A percentile compares a stretch with the other conserved stretches of the same genome.
These are phyloP conservation scores for Anas platyrhynchos DNA, from an alignment of 2,113 vertebrate species.

Conservation along the genomic window DNA sequence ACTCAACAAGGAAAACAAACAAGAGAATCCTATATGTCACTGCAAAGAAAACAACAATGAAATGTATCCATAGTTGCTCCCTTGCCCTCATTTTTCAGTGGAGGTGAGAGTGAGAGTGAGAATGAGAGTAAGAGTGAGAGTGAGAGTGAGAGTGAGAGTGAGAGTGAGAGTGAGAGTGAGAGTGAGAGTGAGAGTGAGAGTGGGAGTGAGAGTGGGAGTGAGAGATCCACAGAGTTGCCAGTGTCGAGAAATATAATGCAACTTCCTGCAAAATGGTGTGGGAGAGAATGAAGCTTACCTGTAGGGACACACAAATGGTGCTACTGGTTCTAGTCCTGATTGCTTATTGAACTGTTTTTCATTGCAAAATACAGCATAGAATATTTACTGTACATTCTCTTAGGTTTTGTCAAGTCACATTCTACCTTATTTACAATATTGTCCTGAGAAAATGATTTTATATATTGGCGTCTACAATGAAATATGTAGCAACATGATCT, in stretches of 20 bases:
- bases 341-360: constrained; percentile 2
- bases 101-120: background rate
- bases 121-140: background rate
- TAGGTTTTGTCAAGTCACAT: background rate
- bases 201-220: background rate
- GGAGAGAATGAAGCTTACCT: background rate
- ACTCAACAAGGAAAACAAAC: background rate
- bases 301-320: background rate
- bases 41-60: background rate
- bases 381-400: background rate
- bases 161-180: background rate
- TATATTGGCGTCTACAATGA: background rate
- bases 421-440: background rate
- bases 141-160: background rate
- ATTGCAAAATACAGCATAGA: background rate
- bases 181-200: background rate
- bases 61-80: background rate
- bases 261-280: background rate
- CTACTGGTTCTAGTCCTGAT: background rate
- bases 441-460: background rate
- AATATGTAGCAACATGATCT: background rate
- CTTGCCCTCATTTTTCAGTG: background rate
- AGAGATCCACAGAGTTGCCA: background rate
- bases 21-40: background rate
- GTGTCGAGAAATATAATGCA: background rate